A percentile compares a stretch with the other conserved stretches of the same genome.
Conservation (phyloP, 2,888 invertebrate genomes). For the Drosophila kokeensis region DNA sequence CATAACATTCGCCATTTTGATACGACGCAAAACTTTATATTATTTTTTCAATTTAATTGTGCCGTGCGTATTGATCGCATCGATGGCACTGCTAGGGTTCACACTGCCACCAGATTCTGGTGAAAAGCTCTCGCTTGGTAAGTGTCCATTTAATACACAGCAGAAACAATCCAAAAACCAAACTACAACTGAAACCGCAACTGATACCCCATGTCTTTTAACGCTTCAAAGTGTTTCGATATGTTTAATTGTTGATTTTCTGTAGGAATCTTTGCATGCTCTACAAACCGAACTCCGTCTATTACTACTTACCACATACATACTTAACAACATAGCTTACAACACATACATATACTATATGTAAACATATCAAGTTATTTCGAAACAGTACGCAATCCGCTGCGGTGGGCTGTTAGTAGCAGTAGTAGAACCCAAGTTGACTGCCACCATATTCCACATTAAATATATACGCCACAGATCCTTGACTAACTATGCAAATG, state of each 20-base stretch:
- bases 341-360: slow-evolving; percentile 3
- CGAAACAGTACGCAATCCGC: slow-evolving; percentile 46
- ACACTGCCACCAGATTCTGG: slow-evolving; percentile 99
- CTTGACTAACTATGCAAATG: slow-evolving; percentile 68
- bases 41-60: slow-evolving; percentile 99
- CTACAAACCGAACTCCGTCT: slow-evolving; percentile 38
- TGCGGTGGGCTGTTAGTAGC: slow-evolving; percentile 31
- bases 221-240: slow-evolving; percentile 31
- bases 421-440: slow-evolving; percentile 27
- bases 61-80: slow-evolving; percentile 99
- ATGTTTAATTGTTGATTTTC: slow-evolving; percentile 44
- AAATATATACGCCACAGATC: slow-evolving; percentile 49
- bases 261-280: slow-evolving; percentile 52
- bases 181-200: slow-evolving; percentile 24
- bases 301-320: slow-evolving; percentile 11
- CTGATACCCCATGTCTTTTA: slow-evolving; percentile 1
- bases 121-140: slow-evolving; percentile 99
- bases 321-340: not conserved
- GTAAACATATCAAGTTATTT: slow-evolving; percentile 18
- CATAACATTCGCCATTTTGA: slow-evolving; percentile 98
- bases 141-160: slow-evolving; percentile 61
- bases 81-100: slow-evolving; percentile 99
- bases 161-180: slow-evolving; percentile 14
- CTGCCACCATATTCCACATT: slow-evolving; percentile 34
- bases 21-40: slow-evolving; percentile 98